Base-by-base conservation (phyloP, 1,140 invertebrate genomes). In the Hyles vespertilio region DNA sequence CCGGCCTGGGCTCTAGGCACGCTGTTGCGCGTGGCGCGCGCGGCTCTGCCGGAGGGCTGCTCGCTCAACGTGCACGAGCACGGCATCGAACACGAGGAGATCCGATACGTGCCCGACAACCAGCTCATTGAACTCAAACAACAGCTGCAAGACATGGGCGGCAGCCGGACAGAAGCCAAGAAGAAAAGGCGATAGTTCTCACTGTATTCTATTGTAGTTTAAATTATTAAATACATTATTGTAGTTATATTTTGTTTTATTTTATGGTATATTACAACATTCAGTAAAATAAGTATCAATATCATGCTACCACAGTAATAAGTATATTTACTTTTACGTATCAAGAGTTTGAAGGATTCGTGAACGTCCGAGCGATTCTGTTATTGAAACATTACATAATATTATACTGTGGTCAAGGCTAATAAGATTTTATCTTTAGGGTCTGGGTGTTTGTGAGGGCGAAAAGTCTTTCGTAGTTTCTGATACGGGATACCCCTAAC, bases 41-140 rank as follows among this genome's bases (percentile, higher is more conserved):
- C 93, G 2, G 84, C 91, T 10, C 72, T 94, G 49, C 96, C 96
- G 1, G 92, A 93, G 69, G 95, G 96, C n/a, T 93, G 96, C 5
- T 90, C 89, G 3, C 62, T 96, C 6, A 84, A 87, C 45, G 88
- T 96, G 10, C 89, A 93, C 46, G 89, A 92, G 66, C 85, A 86
- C 56, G 59, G 70, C 0, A 49, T 68, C 5, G 83, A 92, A 36
- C 86, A 94, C 63, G 87, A 88, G 32, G 93, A 95, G 53, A 87
- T 92, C 32, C 91, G 95, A 51, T 96, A 94, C 81, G 90, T 97
- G 49, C 95, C 96, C 2, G 95, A 97, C 79, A 93, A 92, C 59
- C 91, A 96, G 79, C 87, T 97, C 3, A 69, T 94, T 10, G 91
- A 93, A n/a, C 89, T 96, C 5, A 94, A 95, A 80, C 79, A 91